Percentiles rank a stretch among this genome's conserved stretches.
Conservation (phyloP, 2,113 vertebrate genomes). For the Loxodonta africana region DNA sequence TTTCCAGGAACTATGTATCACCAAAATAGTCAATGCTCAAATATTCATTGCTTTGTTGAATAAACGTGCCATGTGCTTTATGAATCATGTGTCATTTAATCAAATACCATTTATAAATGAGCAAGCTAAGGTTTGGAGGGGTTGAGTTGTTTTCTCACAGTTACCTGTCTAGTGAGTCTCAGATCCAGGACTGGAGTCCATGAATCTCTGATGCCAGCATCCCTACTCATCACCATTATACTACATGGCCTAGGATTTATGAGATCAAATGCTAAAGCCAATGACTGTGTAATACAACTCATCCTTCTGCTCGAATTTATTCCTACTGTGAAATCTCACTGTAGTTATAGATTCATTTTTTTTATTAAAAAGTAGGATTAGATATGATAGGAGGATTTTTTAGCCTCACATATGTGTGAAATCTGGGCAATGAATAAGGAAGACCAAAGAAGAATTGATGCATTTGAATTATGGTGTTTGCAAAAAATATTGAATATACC, state of each 20-base stretch:
- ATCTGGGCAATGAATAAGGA: too few relatives aligned
- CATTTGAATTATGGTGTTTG: too few relatives aligned
- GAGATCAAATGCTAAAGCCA: neutral
- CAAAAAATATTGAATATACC: too few relatives aligned
- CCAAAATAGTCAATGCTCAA: slow-evolving; percentile 21
- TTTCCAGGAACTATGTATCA: slow-evolving; percentile 41
- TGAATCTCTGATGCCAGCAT: neutral
- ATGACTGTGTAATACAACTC: neutral
- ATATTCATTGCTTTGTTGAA: slow-evolving; percentile 47
- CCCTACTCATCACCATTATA: neutral
- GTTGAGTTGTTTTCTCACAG: neutral
- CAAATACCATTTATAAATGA: neutral
- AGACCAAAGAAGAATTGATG: too few relatives aligned
- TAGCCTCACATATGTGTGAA: neutral
- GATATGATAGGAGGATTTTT: neutral
- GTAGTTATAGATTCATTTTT: neutral
- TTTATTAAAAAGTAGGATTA: neutral
- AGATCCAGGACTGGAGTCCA: neutral
- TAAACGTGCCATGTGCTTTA: neutral
- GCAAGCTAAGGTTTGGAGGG: neutral
- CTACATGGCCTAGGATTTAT: neutral
- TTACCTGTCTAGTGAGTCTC: neutral
- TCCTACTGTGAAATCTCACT: slow-evolving; percentile 6
- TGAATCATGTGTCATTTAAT: neutral
- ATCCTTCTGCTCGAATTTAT: neutral